phyloP scores from a whole-genome alignment of 2,888 invertebrate species.

The Lottia gigantea region DNA sequence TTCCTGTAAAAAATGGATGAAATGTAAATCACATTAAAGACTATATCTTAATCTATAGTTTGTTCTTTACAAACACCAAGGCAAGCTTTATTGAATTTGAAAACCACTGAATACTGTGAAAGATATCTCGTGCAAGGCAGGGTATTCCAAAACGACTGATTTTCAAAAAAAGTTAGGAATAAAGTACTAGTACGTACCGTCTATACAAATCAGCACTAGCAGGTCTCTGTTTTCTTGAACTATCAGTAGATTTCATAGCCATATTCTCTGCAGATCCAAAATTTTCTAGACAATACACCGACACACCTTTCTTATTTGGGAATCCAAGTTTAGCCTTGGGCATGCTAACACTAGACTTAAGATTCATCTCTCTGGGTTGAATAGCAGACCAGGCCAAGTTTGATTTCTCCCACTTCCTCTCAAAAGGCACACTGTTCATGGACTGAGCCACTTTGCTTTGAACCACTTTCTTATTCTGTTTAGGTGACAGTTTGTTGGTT shows the following conservation, averaged over 20 bases:
- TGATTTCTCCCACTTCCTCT: slow-evolving; percentile 55
- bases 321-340: slow-evolving; percentile 3
- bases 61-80: too few species aligned
- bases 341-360: slow-evolving; percentile 41
- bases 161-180: too few species aligned
- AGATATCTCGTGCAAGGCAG: too few species aligned
- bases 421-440: slow-evolving; percentile 38
- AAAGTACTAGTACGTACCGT: slow-evolving; percentile 34
- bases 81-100: too few species aligned
- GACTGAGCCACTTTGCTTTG: slow-evolving; percentile 40
- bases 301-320: slow-evolving; percentile 11
- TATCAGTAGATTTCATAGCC: background rate
- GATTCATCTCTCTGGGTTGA: slow-evolving; percentile 53
- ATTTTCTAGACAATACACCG: slow-evolving; percentile 27
- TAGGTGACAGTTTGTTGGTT: slow-evolving; percentile 1
- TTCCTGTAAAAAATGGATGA: slow-evolving; percentile 17
- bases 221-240: slow-evolving; percentile 34
- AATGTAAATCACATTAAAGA: too few species aligned
- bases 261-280: slow-evolving; percentile 12
- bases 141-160: too few species aligned
- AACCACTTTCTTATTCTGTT: slow-evolving; percentile 24
- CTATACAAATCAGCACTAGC: slow-evolving; percentile 45
- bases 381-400: slow-evolving; percentile 57
- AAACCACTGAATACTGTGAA: too few species aligned
- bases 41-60: too few species aligned